phyloP scores from a whole-genome alignment of 2,113 vertebrate species.

The Engystomops pustulosus region DNA sequence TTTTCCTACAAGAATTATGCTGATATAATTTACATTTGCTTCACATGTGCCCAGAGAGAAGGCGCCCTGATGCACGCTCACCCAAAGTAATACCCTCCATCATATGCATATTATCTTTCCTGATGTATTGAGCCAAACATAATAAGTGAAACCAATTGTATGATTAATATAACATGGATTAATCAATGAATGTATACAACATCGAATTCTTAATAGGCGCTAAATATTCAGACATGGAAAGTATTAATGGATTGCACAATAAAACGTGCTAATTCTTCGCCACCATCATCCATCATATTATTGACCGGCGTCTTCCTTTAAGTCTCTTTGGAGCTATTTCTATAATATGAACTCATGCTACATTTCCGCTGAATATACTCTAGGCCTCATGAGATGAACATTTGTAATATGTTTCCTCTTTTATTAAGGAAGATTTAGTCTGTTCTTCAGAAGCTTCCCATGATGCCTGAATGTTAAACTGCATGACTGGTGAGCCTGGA shows the following conservation, averaged over 20 bases:
- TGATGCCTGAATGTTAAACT: no score
- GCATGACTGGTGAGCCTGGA: no score
- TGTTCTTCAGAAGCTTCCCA: no score
- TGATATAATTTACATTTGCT: background rate
- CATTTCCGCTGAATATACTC: background rate
- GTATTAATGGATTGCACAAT: background rate
- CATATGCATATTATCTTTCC: background rate
- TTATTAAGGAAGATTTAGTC: no score
- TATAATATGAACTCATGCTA: background rate
- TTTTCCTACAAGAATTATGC: conserved; percentile 9
- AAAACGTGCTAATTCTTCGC: background rate
- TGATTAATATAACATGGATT: background rate
- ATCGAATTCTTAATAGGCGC: background rate
- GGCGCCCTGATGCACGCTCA: background rate
- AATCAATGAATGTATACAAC: background rate
- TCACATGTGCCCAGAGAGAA: background rate
- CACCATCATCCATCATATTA: conserved; percentile 17
- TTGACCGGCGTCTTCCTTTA: background rate
- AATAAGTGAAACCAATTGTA: background rate
- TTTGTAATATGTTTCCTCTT: no score
- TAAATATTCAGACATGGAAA: background rate
- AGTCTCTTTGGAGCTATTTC: background rate
- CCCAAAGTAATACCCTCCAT: background rate
- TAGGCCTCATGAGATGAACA: no score
- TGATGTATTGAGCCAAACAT: background rate